phyloP scores from a whole-genome alignment of 2,797 vertebrate species.

The Darevskia nairensis region DNA sequence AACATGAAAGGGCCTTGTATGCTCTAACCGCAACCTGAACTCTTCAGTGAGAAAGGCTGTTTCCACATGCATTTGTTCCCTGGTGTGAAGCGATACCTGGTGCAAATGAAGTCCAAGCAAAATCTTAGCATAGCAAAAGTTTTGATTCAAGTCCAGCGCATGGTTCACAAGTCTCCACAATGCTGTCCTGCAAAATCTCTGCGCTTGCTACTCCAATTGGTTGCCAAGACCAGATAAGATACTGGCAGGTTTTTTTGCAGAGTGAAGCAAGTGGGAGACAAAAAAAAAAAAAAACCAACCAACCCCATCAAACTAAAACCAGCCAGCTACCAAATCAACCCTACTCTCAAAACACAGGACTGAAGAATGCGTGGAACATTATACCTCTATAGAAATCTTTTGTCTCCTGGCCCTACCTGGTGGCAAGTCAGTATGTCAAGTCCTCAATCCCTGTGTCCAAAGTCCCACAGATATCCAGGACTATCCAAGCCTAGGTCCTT shows the following conservation, averaged over 20 bases:
- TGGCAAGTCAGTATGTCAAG: too few species aligned
- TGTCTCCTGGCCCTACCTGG: too few species aligned
- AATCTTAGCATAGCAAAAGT: background rate
- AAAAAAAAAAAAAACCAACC: background rate
- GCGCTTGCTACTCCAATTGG: background rate
- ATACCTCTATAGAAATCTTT: background rate
- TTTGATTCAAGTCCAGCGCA: constrained; percentile 5
- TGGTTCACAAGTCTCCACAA: background rate
- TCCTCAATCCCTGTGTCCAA: too few species aligned
- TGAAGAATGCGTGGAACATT: too few species aligned
- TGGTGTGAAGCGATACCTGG: background rate
- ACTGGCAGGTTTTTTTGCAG: background rate
- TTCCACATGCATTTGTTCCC: background rate
- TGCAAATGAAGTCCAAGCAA: constrained; percentile 2
- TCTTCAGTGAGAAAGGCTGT: background rate
- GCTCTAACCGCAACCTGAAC: background rate
- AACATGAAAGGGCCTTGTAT: background rate
- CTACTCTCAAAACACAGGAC: background rate
- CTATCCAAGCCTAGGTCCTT: too few species aligned
- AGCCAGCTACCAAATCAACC: background rate
- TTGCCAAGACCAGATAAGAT: background rate
- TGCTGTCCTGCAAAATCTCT: background rate
- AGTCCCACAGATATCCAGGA: too few species aligned
- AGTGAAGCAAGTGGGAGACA: background rate
- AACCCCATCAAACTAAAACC: background rate